Evolutionary conservation across 2,797 vertebrate genomes (phyloP), one percentile per base, ranked within the genome.

Genomic region (Lepilemur septentrionalis): DNA sequence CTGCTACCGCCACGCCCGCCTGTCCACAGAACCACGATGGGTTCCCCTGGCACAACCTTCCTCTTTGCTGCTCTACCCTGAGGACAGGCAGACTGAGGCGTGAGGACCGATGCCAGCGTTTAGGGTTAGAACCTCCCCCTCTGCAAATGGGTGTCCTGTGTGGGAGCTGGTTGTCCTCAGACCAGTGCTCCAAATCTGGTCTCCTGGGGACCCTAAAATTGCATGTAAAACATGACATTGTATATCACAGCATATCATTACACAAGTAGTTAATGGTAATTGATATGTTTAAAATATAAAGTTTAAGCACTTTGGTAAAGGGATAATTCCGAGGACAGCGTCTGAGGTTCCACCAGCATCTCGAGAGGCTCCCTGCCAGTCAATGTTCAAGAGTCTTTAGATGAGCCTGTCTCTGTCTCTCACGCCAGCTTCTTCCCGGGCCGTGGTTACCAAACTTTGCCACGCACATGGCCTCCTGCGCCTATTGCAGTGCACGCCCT

Each of bases 381-480:
- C 17, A 12, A 3, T 2, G 32, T 15, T 22, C 12, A 2, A 18
- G 32, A 4, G 5, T 11, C 52, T 25, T 22, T 20, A 1, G 11
- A 10, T 0, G 13, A 63, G 48, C 15, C 5, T 11, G 2, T 18
- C 15, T n/a, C 17, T 18, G 8, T 67, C 50, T 52, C 11, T 67
- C 2, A 7, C 5, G 0, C 7, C 15, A 2, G 23, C 20, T 5
- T 35, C 35, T 50, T 23, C 63, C 20, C 23, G 3, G 30, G 48
- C 78, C 4, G 0, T 0, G 28, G 59, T 18, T 1, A 5, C 4
- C 59, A 30, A 10, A 55, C 22, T n/a, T 9, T 0, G 3, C 41
- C 10, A 5, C 25, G 59, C 5, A n/a, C 2, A 2, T 1, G 5
- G 10, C 41, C 5, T 15, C 7, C 9, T 32, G 20, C 7, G 20